These are phyloP conservation scores for Sminthurides bifidus DNA, from an alignment of 1,140 invertebrate species.

Conservation along the genomic window DNA sequence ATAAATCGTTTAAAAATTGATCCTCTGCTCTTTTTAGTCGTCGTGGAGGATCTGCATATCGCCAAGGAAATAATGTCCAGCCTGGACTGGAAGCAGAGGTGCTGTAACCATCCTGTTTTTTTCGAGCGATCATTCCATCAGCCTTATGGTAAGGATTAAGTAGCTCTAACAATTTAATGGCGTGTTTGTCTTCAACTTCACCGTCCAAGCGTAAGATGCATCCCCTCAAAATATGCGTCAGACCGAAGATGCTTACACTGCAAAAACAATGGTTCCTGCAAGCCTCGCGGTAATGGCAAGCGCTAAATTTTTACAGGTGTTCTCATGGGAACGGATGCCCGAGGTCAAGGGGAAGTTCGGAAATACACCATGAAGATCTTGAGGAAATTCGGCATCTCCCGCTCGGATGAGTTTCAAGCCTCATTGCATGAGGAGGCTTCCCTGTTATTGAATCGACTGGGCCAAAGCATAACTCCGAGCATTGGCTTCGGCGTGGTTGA, in stretches of 20 bases:
- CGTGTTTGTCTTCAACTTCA: too few species aligned
- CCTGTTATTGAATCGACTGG: background rate
- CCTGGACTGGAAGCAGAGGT: conserved; percentile 6
- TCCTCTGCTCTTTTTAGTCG: background rate
- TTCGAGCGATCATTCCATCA: conserved; percentile 2
- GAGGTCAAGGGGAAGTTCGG: background rate
- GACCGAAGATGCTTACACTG: too few species aligned
- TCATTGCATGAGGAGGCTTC: background rate
- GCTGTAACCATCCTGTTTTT: background rate
- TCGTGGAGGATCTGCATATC: background rate
- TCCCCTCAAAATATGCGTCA: too few species aligned
- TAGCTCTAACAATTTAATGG: too few species aligned
- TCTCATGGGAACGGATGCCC: background rate
- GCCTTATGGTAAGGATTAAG: background rate
- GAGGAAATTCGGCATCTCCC: background rate
- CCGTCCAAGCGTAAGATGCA: too few species aligned
- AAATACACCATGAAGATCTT: background rate
- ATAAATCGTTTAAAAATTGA: too few species aligned
- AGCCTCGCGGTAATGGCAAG: too few species aligned
- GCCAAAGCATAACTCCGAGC: background rate
- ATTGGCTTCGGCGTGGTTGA: background rate
- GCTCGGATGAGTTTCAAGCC: background rate
- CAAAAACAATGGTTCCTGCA: too few species aligned
- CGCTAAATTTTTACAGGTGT: too few species aligned
- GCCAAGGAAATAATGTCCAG: background rate